Conservation (phyloP, 2,888 invertebrate species). For the Agrypnus murinus region DNA sequence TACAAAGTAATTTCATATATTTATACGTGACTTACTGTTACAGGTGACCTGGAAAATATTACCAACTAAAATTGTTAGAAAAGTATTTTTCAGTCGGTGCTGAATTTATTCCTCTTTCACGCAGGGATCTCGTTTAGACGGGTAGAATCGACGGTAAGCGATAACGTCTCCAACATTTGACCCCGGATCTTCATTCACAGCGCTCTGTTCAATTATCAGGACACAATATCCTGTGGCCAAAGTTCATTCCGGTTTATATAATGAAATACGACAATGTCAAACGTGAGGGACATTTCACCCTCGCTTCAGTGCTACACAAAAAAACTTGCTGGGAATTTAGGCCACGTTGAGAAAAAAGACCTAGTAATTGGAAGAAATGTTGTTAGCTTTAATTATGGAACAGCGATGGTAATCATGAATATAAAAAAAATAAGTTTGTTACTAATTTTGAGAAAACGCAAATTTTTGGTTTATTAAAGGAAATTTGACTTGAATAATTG, state of each 20-base stretch:
- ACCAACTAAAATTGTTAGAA: neutral
- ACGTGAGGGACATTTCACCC: slow-evolving; percentile 29
- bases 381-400: slow-evolving; percentile 1
- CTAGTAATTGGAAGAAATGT: neutral
- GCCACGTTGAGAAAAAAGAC: neutral
- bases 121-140: slow-evolving; percentile 23
- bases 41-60: neutral
- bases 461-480: no score
- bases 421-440: no score
- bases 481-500: no score
- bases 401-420: no score
- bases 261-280: slow-evolving; percentile 42
- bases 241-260: slow-evolving; percentile 38
- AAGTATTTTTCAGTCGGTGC: slow-evolving; percentile 17
- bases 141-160: slow-evolving; percentile 21
- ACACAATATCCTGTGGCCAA: slow-evolving; percentile 44
- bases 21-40: neutral
- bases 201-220: slow-evolving; percentile 42
- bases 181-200: slow-evolving; percentile 39
- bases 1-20: neutral
- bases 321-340: slow-evolving; percentile 24
- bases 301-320: slow-evolving; percentile 23
- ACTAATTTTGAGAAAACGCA: no score
- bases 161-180: slow-evolving; percentile 36
- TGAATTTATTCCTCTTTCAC: slow-evolving; percentile 32